A percentile compares a stretch with the other conserved stretches of the same genome.
Evolutionary conservation across 2,113 vertebrate species (phyloP).

Genomic region (Ctenomys sociabilis): DNA sequence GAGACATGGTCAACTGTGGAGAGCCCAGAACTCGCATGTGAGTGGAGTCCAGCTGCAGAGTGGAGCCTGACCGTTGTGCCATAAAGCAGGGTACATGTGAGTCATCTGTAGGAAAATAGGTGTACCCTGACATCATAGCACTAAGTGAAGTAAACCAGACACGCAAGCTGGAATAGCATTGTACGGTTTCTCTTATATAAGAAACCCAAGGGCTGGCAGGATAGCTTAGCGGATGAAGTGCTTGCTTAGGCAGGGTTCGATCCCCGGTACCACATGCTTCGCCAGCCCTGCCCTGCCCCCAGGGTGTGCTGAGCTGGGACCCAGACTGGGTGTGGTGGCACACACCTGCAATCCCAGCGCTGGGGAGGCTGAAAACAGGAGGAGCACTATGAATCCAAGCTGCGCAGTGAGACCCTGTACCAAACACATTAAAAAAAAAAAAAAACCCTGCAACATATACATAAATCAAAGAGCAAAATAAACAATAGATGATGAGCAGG

Average conservation of each 20-base stretch:
- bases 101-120: not conserved
- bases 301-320: too few relatives aligned
- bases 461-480: not conserved
- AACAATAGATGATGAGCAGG: not conserved
- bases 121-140: too few relatives aligned
- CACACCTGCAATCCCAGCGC: too few relatives aligned
- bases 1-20: not conserved
- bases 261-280: too few relatives aligned
- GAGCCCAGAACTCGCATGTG: not conserved
- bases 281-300: too few relatives aligned
- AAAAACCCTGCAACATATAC: not conserved
- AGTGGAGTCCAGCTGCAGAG: not conserved
- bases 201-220: not conserved
- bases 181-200: not conserved
- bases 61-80: not conserved
- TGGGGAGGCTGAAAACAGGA: too few relatives aligned
- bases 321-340: too few relatives aligned
- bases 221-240: too few relatives aligned
- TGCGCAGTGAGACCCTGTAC: too few relatives aligned
- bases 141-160: not conserved
- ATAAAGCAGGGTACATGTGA: not conserved
- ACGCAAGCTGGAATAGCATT: not conserved
- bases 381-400: too few relatives aligned
- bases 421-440: too few relatives aligned
- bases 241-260: too few relatives aligned